Evolutionary conservation across 2,888 invertebrate genomes (phyloP), one percentile per base, ranked within the genome.

Genomic region (Diplolepis rosae): DNA sequence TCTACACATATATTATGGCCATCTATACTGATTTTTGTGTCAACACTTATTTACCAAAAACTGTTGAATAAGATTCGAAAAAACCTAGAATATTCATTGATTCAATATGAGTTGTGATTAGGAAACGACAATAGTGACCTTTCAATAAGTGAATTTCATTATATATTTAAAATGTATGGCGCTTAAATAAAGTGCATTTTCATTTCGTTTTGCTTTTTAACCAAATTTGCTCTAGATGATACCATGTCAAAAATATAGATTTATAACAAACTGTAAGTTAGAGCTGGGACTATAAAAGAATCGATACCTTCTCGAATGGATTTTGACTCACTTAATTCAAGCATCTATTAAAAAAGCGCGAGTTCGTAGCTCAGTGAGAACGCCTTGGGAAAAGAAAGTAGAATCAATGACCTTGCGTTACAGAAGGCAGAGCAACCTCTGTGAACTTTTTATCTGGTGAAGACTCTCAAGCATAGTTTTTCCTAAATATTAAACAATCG

Each of bases 381-480:
- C 22, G 18, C 48, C 18, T 15, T 18, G 22, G 22, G 11, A 48
- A 48, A 48, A 22, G 48, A 48, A 48, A 48, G 48, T 48, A 22
- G 48, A 48, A 18, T 48, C 48, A 48, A 48, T 22, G 48, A 11
- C 48, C 18, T 48, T 48, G 48, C 48, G 48, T 48, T 7, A 48
- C 48, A 11, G 22, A 11, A 48, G 48, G 9, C 22, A 48, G 11
- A 48, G 7, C 22, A 22, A 48, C 22, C 11, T n/a, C 11, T 5
- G 1, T 18, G 22, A 48, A 48, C 18, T 22, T 22, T 48, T 48
- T 56, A 15, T 52, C 15, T 9, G 9, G 4, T 18, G 2, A 35
- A 35, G 18, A 56, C 30, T 35, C 32, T 56, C 35, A 56, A 56
- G 56, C 56, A 35, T 56, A 7, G 22, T 35, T 56, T 56, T 35